Base-by-base conservation (phyloP, 2,797 vertebrate species). In the Lerista edwardsae region DNA sequence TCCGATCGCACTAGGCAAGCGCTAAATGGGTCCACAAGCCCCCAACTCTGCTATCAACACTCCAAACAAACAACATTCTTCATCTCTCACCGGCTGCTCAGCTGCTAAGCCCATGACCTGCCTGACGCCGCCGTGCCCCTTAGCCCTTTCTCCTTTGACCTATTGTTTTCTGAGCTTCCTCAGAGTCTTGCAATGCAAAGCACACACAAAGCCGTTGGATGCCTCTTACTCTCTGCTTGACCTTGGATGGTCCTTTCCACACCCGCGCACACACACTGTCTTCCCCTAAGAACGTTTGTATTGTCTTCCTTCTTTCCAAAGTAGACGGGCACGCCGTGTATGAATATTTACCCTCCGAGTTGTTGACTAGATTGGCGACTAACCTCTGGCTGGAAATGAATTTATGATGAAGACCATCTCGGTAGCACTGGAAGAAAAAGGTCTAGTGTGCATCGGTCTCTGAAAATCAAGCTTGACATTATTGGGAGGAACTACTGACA, bases 141-240 rank as follows among this genome's bases (percentile, higher is more conserved):
- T 91, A 29, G 51, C 68, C 87, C 73, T 91, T 90, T 64, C 88
- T 90, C 86, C 91, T 85, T 88, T 91, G 91, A 92, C 91, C 86
- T 0, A 1, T 65, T 88, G 84, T 84, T 92, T 91, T 86, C 88
- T 79, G 79, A 78, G 59, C 86, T 90, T 90, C 86, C 87, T 93
- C 71, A 41, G 84, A 90, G 87, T 85, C 72, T 25, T 82, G 72
- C 76, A 36, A n/a, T 9, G 44, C 41, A 80, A 90, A 36, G 67
- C 47, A 76, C 69, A 65, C 47, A 29, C 12, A 21, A 14, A 89
- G 82, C 85, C 86, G 83, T 69, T 80, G 47, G 86, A 78, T 79
- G 82, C 82, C 80, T 90, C 72, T 90, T 91, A 75, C 62, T 90
- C 84, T 86, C 64, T 41, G 67, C 79, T 8, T 93, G 92, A 93